Evolutionary conservation across 2,113 vertebrate species (phyloP).

Genomic region (Oreamnos americanus): DNA sequence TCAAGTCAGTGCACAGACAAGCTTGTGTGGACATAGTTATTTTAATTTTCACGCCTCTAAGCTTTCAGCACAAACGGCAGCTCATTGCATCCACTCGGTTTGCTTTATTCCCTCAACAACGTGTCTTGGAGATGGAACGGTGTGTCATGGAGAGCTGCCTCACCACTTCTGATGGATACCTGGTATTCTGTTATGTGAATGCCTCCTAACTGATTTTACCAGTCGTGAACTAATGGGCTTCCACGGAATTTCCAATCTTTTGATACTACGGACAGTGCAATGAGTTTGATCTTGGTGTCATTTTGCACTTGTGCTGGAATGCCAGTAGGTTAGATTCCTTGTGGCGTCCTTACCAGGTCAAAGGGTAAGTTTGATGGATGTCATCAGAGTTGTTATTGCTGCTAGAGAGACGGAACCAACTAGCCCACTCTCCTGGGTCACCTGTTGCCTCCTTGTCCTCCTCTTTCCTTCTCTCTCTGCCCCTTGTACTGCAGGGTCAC

Average conservation of each 20-base stretch:
- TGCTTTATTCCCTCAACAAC: fast-evolving
- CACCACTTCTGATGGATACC: fast-evolving
- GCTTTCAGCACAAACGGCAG: fast-evolving
- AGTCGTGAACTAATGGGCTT: fast-evolving
- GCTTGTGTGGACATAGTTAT: fast-evolving
- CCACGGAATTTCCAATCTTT: fast-evolving
- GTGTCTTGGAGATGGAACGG: fast-evolving
- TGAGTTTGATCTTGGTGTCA: fast-evolving
- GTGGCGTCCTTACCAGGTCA: background rate
- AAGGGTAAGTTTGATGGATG: fast-evolving
- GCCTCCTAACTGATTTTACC: fast-evolving
- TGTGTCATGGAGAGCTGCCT: fast-evolving
- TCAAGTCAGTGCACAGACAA: background rate
- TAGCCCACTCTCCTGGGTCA: fast-evolving
- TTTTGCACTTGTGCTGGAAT: fast-evolving
- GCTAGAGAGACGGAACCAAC: fast-evolving
- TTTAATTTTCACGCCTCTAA: background rate
- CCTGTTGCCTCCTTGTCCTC: fast-evolving
- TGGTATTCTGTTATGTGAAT: fast-evolving
- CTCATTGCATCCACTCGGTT: fast-evolving
- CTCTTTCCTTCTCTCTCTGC: background rate
- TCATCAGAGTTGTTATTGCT: background rate
- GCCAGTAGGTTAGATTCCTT: background rate
- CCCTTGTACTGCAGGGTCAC: fast-evolving
- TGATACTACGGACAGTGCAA: fast-evolving